These are phyloP conservation scores for Pyrrhia umbra DNA, from an alignment of 2,888 invertebrate genomes.

Conservation along the genomic window DNA sequence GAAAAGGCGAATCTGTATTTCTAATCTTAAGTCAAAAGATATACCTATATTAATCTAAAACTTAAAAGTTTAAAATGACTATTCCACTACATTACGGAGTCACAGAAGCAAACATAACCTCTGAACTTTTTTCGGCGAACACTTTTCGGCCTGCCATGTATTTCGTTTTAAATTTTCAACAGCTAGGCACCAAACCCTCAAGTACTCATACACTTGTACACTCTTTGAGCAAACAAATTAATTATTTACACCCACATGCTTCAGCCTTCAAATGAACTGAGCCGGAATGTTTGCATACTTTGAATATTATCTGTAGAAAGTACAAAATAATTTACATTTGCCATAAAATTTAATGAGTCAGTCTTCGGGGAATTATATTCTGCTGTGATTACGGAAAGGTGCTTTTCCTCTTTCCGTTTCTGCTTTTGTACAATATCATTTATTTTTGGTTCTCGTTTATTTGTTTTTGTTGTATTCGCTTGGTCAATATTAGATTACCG, in stretches of 20 bases:
- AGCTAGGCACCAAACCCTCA: slow-evolving; percentile 69
- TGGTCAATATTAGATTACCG: slow-evolving; percentile 21
- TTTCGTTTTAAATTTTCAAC: slow-evolving; percentile 80
- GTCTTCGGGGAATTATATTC: slow-evolving; percentile 40
- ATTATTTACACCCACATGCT: slow-evolving; percentile 78
- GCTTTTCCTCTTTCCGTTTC: slow-evolving; percentile 31
- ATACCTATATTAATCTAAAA: neutral
- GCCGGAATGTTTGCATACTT: slow-evolving; percentile 70
- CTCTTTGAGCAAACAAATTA: slow-evolving; percentile 83
- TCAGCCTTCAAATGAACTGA: slow-evolving; percentile 73
- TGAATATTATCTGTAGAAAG: slow-evolving; percentile 65
- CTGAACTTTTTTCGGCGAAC: no score
- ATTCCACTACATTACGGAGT: slow-evolving; percentile 9
- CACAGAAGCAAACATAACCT: slow-evolving; percentile 62
- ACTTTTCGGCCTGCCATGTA: slow-evolving; percentile 68
- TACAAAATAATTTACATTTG: slow-evolving; percentile 59
- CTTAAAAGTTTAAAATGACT: slow-evolving; percentile 23
- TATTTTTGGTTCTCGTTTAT: slow-evolving; percentile 22
- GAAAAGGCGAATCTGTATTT: no score
- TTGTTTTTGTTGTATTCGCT: slow-evolving; percentile 9
- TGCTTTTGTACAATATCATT: slow-evolving; percentile 31
- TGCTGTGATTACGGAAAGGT: slow-evolving; percentile 37
- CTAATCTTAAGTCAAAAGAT: no score
- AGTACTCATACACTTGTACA: slow-evolving; percentile 56
- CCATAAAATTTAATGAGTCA: slow-evolving; percentile 54